These are phyloP conservation scores for Trichogramma pretiosum DNA, from an alignment of 1,140 invertebrate species.

Conservation along the genomic window DNA sequence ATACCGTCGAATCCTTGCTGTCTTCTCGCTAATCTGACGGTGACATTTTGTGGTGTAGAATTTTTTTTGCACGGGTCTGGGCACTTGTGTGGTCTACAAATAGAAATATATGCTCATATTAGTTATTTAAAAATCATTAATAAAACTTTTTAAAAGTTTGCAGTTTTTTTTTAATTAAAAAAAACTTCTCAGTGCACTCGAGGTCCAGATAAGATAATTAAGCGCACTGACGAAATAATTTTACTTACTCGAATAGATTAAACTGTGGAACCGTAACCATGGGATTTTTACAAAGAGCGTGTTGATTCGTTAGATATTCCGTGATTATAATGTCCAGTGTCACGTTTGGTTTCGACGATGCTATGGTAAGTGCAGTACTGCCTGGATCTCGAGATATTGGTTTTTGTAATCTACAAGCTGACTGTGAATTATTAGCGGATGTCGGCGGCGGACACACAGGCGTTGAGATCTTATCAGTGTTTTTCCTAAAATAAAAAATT, in stretches of 20 bases:
- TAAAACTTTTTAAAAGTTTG: conserved; percentile 8
- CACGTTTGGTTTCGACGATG: conserved; percentile 47
- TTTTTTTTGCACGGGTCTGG: conserved; percentile 73
- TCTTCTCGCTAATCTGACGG: conserved; percentile 50
- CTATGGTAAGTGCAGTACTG: conserved; percentile 26
- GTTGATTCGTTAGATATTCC: conserved; percentile 92
- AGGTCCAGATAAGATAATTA: too few relatives aligned
- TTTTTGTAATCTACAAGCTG: conserved; percentile 55
- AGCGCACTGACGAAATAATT: conserved; percentile 9
- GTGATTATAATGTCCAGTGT: conserved; percentile 89
- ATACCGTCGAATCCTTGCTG: conserved; percentile 47
- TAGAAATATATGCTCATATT: conserved; percentile 6
- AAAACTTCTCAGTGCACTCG: too few relatives aligned
- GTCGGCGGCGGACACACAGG: too few relatives aligned
- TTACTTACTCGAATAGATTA: conserved; percentile 69
- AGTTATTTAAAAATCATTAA: conserved; percentile 5
- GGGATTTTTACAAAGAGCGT: conserved; percentile 85
- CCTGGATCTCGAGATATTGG: conserved; percentile 47
- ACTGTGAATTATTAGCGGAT: too few relatives aligned
- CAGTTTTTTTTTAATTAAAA: background rate
- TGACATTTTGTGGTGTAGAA: conserved; percentile 62
- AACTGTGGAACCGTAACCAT: conserved; percentile 87
- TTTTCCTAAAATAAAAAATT: conserved; percentile 24
- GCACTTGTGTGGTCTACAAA: conserved; percentile 79
- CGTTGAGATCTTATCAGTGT: conserved; percentile 19